Conservation (phyloP, 2,888 invertebrate genomes). For the Byasa hedistus region DNA sequence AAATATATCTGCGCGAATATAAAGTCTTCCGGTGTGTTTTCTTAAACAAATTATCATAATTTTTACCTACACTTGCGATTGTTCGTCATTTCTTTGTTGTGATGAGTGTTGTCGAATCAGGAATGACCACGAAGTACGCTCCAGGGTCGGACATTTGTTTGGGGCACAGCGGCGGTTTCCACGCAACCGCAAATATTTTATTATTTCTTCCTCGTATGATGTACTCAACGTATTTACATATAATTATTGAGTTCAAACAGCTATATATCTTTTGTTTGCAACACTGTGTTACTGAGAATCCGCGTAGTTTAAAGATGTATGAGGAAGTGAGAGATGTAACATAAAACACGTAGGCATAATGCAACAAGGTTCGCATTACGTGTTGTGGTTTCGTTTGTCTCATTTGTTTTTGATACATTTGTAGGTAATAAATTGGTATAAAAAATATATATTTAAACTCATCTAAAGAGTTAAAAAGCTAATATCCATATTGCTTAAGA, state of each 20-base stretch:
- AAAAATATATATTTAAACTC: neutral
- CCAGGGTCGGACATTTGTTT: constrained; percentile 53
- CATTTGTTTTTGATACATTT: neutral
- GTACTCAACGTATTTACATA: constrained; percentile 25
- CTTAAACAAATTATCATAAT: too few relatives aligned
- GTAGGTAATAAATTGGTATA: neutral
- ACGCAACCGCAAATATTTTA: constrained; percentile 40
- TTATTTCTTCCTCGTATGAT: constrained; percentile 33
- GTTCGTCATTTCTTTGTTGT: constrained; percentile 52
- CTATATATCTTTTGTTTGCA: constrained; percentile 29
- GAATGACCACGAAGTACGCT: constrained; percentile 49
- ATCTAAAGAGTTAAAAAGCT: too few relatives aligned
- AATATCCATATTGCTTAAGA: too few relatives aligned
- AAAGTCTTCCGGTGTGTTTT: constrained; percentile 21
- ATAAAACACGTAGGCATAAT: constrained; percentile 26
- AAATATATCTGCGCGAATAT: constrained; percentile 10
- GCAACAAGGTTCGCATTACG: constrained; percentile 25
- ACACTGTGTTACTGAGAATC: constrained; percentile 27
- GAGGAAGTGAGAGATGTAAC: constrained; percentile 30
- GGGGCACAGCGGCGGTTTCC: constrained; percentile 45
- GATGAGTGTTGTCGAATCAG: constrained; percentile 53
- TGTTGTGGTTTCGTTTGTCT: constrained; percentile 27
- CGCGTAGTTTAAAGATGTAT: constrained; percentile 21
- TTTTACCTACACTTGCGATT: too few relatives aligned
- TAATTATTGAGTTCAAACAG: constrained; percentile 30